Conservation (phyloP, 1,140 invertebrate species). For the Acromyrmex echinatior region DNA sequence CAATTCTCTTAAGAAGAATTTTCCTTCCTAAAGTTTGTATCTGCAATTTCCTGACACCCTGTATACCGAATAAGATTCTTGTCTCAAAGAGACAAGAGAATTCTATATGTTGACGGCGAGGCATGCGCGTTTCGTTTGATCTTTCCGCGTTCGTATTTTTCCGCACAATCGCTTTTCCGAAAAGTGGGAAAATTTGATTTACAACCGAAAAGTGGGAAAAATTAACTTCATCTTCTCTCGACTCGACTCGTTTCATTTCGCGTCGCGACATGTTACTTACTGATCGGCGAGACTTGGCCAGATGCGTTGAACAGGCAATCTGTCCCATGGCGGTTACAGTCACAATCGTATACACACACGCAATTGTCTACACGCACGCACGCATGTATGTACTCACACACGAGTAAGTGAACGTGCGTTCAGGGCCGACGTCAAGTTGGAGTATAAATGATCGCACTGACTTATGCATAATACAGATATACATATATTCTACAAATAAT, state of each 20-base stretch:
- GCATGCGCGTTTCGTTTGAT: background rate
- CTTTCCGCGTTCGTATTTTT: slow-evolving; percentile 18
- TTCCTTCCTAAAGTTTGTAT: background rate
- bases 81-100: slow-evolving; percentile 1
- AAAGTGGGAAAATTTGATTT: background rate
- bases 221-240: background rate
- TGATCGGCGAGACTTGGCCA: slow-evolving; percentile 11
- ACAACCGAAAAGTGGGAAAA: background rate
- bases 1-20: background rate
- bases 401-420: background rate
- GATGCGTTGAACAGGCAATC: slow-evolving; percentile 13
- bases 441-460: background rate
- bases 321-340: slow-evolving; percentile 17
- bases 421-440: background rate
- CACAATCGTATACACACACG: background rate
- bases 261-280: slow-evolving; percentile 15
- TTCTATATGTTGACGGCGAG: background rate
- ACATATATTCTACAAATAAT: background rate
- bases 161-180: background rate
- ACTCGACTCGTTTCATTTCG: slow-evolving; percentile 3
- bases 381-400: background rate
- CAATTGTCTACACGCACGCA: background rate
- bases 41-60: slow-evolving; percentile 14
- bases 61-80: slow-evolving; percentile 4
- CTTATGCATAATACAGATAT: background rate